Evolutionary conservation across 1,140 invertebrate species (phyloP), one percentile per base, ranked within the genome.

Genomic region (Meteorus sp.): DNA sequence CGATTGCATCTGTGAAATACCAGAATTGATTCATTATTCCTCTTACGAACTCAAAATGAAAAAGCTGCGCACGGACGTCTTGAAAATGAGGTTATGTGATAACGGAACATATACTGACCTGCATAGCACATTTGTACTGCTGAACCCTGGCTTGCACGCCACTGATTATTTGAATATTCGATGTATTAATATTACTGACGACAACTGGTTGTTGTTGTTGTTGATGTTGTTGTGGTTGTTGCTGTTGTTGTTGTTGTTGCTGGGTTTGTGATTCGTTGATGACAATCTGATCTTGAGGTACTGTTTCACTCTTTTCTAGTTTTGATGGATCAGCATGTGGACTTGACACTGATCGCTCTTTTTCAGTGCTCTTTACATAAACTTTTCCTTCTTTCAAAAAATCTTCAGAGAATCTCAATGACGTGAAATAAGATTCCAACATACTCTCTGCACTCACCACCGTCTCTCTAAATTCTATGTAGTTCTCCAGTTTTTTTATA

Each of bases 371-470:
- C 62, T 80, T 76, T 15, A 76, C 73, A 58, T 78, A 77, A 48
- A 85, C 84, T 68, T 87, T 87, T 45, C 86, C 86, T 43, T 85
- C 85, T 62, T 83, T 84, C 20, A 84, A 74, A 62, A 85, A 82
- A 50, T 88, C 84, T 20, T 85, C 84, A 2, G 85, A 85, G 61
- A 82, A 83, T 56, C 83, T 73, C 19, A 85, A 69, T 1, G 84
- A 84, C 43, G 85, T 84, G 19, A 88, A 84, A 67, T 87, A 89
- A 27, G 83, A 85, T 52, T 83, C 85, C 2, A 89, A 64, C 86
- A 88, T 88, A 19, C 81, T 79, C 70, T 89, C 86, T 0, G 88
- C 86, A 61, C 81, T 86, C 1, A 84, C 78, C 60, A 86, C 87
- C n/a, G 84, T 83, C 61, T 86, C 83, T 55, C 85, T 74, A 68